Evolutionary conservation across 2,888 invertebrate genomes (phyloP).

Genomic region (Watsonalla binaria): DNA sequence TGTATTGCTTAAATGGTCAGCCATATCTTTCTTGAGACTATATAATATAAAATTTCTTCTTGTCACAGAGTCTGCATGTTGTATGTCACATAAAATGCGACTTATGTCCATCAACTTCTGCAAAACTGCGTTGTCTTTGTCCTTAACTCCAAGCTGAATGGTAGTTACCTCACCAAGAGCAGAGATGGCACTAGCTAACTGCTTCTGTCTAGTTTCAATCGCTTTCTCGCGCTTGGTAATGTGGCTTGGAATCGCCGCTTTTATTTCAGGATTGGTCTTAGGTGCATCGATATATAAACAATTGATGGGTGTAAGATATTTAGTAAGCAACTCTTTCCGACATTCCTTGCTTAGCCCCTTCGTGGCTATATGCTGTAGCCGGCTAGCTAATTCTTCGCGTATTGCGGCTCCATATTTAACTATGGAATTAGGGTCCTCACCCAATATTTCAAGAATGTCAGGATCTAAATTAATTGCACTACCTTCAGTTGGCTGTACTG

Average conservation of each 20-base stretch:
- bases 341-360: slow-evolving; percentile 14
- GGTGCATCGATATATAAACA: slow-evolving; percentile 18
- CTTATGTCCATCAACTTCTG: slow-evolving; percentile 11
- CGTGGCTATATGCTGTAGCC: slow-evolving; percentile 14
- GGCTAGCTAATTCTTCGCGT: slow-evolving; percentile 15
- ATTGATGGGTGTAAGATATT: slow-evolving; percentile 16
- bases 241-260: slow-evolving; percentile 13
- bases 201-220: slow-evolving; percentile 21
- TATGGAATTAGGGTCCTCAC: slow-evolving; percentile 5
- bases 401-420: slow-evolving; percentile 16
- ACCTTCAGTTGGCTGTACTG: no score
- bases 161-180: slow-evolving; percentile 9
- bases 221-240: slow-evolving; percentile 17
- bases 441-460: not conserved
- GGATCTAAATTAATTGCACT: no score
- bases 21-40: slow-evolving; percentile 16
- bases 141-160: slow-evolving; percentile 4
- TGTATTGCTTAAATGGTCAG: slow-evolving; percentile 15
- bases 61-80: slow-evolving; percentile 11
- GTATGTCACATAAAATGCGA: slow-evolving; percentile 11
- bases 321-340: slow-evolving; percentile 13
- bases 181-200: slow-evolving; percentile 13
- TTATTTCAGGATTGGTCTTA: slow-evolving; percentile 18
- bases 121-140: slow-evolving; percentile 3
- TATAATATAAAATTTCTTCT: slow-evolving; percentile 11